Conservation (phyloP, 2,888 invertebrate species). For the Callyntrura sp. region DNA sequence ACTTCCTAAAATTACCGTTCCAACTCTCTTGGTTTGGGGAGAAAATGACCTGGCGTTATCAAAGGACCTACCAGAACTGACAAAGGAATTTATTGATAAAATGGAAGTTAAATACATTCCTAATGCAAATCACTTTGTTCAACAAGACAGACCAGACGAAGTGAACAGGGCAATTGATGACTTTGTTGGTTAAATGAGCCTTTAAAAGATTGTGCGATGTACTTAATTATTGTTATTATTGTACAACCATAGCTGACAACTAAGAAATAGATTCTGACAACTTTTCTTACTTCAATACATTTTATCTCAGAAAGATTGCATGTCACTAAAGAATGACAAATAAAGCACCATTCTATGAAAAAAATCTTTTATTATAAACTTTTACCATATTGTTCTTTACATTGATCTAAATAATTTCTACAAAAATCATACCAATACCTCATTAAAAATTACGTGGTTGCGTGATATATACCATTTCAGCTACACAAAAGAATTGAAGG, state of each 20-base stretch:
- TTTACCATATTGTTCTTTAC: too few species aligned
- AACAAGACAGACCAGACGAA: constrained; percentile 87
- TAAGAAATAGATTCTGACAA: too few species aligned
- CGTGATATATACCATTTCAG: too few species aligned
- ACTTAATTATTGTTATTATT: background rate
- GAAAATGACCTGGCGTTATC: constrained; percentile 85
- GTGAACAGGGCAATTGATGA: constrained; percentile 87
- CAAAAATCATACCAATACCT: too few species aligned
- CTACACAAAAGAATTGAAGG: too few species aligned
- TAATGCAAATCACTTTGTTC: constrained; percentile 87
- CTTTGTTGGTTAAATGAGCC: constrained; percentile 84
- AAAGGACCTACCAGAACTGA: constrained; percentile 81
- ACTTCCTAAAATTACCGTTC: constrained; percentile 85
- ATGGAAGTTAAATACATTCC: constrained; percentile 86
- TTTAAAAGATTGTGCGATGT: background rate
- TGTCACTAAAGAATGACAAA: too few species aligned
- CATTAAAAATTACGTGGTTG: too few species aligned
- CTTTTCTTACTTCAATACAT: too few species aligned
- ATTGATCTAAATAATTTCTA: too few species aligned
- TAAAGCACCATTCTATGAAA: too few species aligned
- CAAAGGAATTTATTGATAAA: constrained; percentile 86
- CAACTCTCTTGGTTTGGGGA: constrained; percentile 85
- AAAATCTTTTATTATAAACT: constrained; percentile 5
- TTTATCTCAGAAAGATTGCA: too few species aligned
- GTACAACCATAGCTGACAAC: too few species aligned